A percentile compares a stretch with the other conserved stretches of the same genome.
Conservation (phyloP, 2,888 invertebrate species). For the Drosophila multiciliata region DNA sequence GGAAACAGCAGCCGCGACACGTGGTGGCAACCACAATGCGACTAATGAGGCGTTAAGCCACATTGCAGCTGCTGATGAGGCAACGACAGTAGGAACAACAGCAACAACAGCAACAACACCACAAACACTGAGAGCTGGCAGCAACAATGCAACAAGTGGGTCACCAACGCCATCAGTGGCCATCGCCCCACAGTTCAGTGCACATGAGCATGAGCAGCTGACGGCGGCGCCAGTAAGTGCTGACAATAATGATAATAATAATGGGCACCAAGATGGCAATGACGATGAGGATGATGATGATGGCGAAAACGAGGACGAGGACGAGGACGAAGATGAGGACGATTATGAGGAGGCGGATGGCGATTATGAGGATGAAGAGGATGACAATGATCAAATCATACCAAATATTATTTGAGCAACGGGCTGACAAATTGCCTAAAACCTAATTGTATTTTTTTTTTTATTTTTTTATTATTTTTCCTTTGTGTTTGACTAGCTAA, state of each 20-base stretch:
- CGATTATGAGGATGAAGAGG: slow-evolving; percentile 73
- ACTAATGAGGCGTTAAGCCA: slow-evolving; percentile 77
- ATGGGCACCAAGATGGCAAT: neutral
- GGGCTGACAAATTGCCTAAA: slow-evolving; percentile 19
- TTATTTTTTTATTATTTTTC: slow-evolving; percentile 28
- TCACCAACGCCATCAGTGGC: slow-evolving; percentile 9
- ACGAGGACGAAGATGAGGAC: slow-evolving; percentile 57
- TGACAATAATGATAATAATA: slow-evolving; percentile 7
- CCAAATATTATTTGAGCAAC: slow-evolving; percentile 71
- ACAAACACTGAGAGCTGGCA: slow-evolving; percentile 1
- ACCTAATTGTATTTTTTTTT: slow-evolving; percentile 23
- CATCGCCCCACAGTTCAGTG: slow-evolving; percentile 27
- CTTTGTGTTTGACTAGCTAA: slow-evolving; percentile 13
- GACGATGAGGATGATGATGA: slow-evolving; percentile 41
- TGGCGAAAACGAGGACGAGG: slow-evolving; percentile 55
- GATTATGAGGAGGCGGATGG: slow-evolving; percentile 56
- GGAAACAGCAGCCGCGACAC: slow-evolving; percentile 28
- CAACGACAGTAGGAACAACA: slow-evolving; percentile 46
- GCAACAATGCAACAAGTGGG: slow-evolving; percentile 23
- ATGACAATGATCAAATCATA: slow-evolving; percentile 75
- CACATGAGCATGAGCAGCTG: slow-evolving; percentile 22
- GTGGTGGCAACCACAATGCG: slow-evolving; percentile 61
- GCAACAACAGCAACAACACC: slow-evolving; percentile 30
- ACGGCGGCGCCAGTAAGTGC: slow-evolving; percentile 2
- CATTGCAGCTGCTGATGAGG: slow-evolving; percentile 52